Conservation (phyloP, 2,888 invertebrate species). For the Oscheius onirici region DNA sequence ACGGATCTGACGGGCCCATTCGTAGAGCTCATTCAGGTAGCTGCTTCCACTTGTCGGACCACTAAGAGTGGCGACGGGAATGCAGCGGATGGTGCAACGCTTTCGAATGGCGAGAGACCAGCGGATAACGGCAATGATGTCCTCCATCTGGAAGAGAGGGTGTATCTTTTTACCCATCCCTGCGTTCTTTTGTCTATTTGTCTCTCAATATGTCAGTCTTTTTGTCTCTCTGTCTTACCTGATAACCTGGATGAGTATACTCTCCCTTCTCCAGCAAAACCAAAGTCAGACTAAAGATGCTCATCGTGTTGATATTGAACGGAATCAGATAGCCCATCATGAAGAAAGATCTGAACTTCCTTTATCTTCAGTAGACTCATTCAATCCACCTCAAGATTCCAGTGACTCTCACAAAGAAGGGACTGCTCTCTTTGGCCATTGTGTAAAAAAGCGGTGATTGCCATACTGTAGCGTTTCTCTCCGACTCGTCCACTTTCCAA, state of each 20-base stretch:
- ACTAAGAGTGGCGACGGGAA: conserved; percentile 63
- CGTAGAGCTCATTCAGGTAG: conserved; percentile 62
- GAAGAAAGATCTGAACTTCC: conserved; percentile 37
- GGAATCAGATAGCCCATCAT: conserved; percentile 68
- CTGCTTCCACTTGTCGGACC: conserved; percentile 55
- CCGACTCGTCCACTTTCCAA: conserved; percentile 52
- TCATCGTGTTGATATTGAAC: conserved; percentile 68
- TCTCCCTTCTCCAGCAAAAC: conserved; percentile 61
- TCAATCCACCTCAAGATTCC: conserved; percentile 45
- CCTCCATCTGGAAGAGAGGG: conserved; percentile 55
- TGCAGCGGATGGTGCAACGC: conserved; percentile 57
- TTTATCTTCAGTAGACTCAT: background rate
- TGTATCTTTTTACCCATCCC: background rate
- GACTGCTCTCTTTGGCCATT: conserved; percentile 61
- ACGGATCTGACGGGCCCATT: conserved; percentile 67
- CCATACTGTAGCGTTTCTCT: conserved; percentile 62
- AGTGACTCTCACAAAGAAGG: conserved; percentile 65
- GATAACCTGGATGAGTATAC: conserved; percentile 62
- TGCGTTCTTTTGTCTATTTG: background rate
- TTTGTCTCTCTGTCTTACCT: conserved; percentile 24
- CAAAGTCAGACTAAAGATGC: conserved; percentile 62
- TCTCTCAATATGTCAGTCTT: background rate
- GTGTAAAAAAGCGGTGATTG: conserved; percentile 67
- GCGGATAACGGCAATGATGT: conserved; percentile 64
- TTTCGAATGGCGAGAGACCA: conserved; percentile 63